These are phyloP conservation scores for Trogon surrucura DNA, from an alignment of 2,113 vertebrate species.

Conservation along the genomic window DNA sequence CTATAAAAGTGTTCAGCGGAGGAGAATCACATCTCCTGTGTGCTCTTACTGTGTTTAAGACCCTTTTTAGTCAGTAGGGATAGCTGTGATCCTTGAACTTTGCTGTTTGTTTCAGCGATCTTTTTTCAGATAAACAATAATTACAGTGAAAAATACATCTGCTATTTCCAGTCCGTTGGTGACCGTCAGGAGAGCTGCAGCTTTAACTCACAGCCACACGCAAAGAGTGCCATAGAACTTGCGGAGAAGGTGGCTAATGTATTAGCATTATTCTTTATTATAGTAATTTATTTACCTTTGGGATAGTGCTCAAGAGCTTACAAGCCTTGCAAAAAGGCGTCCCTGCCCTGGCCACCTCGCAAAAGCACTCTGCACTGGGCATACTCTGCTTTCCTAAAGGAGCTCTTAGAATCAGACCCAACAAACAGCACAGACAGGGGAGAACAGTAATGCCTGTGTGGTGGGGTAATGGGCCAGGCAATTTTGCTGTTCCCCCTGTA, in stretches of 20 bases:
- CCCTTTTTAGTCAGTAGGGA: neutral
- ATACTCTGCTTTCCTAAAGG: neutral
- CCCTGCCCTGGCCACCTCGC: neutral
- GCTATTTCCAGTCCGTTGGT: conserved; percentile 19
- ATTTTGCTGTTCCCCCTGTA: neutral
- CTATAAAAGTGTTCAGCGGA: neutral
- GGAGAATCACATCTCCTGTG: neutral
- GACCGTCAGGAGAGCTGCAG: neutral
- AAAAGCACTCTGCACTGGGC: neutral
- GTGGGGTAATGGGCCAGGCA: neutral
- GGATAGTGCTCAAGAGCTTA: neutral
- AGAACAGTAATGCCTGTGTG: neutral
- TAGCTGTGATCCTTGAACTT: neutral
- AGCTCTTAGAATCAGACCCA: neutral
- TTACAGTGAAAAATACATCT: conserved; percentile 8
- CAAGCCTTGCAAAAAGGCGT: neutral
- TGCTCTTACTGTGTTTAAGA: neutral
- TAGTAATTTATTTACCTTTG: neutral
- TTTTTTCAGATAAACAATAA: conserved; percentile 23
- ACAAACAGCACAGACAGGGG: neutral
- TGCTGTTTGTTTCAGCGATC: conserved; percentile 33
- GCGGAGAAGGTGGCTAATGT: neutral
- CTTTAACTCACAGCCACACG: neutral
- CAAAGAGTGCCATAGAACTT: neutral
- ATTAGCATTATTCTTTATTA: neutral